Base-by-base conservation (phyloP, 1,140 invertebrate species). In the Drosophila varians region DNA sequence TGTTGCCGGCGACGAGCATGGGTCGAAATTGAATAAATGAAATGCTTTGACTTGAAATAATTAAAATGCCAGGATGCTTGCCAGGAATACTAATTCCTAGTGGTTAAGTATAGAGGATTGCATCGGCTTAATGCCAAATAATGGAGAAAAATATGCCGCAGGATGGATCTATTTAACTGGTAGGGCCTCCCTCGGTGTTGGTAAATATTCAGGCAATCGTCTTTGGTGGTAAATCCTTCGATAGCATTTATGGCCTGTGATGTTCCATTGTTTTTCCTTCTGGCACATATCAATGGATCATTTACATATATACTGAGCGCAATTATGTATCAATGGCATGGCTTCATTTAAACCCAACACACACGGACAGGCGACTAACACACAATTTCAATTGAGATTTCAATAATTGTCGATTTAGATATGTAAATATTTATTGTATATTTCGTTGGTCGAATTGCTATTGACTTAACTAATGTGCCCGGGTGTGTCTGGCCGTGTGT, bases 391-490 rank as follows among this genome's bases (percentile, higher is more conserved):
- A 87, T 87, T 87, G 82, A 87, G 82, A 87, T 87, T 87, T 87
- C 82, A 87, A 87, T 87, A 87, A 87, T 87, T 87, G 82, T 87
- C 82, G 82, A 87, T 87, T 87, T 87, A 82, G 82, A 87, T 87
- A 87, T 87, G 82, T 74, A 87, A 87, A 87, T 87, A 87, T 87
- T 87, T 77, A 82, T 87, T 69, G 68, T 86, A 76, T 80, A 86
- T 84, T 83, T 62, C 64, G 69, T 77, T 46, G 70, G 65, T 34
- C 34, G 48, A 28, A 46, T 55, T 38, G 53, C 79, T 87, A 77
- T 87, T 87, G 82, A 86, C 84, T 82, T 82, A 87, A 87, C 82
- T 86, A 86, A 86, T 86, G 82, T 86, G 74, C 51, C 18, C 28
- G 23, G 28, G 46, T 55, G 49, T 42, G 48, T 52, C 42, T 36